Evolutionary conservation across 2,797 vertebrate species (phyloP).

Genomic region (Menidia menidia): DNA sequence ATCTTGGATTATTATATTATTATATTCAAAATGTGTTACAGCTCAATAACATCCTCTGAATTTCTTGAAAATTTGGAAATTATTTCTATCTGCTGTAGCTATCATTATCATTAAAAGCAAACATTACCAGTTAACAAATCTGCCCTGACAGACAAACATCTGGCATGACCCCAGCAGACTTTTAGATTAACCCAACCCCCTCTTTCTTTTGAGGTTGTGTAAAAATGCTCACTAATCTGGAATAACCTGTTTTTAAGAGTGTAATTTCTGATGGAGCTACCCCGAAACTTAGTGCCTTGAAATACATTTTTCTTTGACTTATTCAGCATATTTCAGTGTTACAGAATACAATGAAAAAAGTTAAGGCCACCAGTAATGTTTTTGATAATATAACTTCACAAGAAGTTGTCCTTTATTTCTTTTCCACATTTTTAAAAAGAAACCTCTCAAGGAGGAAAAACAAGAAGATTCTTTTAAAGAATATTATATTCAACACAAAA

Average conservation of each 20-base stretch:
- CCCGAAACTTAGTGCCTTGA: neutral
- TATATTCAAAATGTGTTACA: neutral
- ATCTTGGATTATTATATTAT: too few relatives aligned
- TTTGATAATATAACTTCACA: slow-evolving; percentile 64
- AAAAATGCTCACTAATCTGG: slow-evolving; percentile 1
- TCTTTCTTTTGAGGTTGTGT: too few relatives aligned
- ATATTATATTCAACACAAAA: slow-evolving; percentile 40
- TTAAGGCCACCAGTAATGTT: neutral
- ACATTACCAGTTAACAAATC: neutral
- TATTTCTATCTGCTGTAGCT: neutral
- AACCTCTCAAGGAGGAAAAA: slow-evolving; percentile 70
- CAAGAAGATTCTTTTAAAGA: slow-evolving; percentile 37
- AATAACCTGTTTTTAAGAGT: neutral
- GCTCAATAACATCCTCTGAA: neutral
- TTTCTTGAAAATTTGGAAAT: neutral
- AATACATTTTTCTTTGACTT: neutral
- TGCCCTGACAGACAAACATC: neutral
- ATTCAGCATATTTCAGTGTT: neutral
- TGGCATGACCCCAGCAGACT: neutral
- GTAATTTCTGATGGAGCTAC: neutral
- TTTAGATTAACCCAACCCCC: neutral
- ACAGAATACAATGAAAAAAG: neutral
- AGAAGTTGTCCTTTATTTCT: slow-evolving; percentile 73
- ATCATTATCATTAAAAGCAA: neutral
- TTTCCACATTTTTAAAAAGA: slow-evolving; percentile 27